Percentiles rank a stretch among this genome's conserved stretches.
These are phyloP conservation scores for Drosophila athabasca DNA, from an alignment of 1,140 invertebrate genomes.

Conservation along the genomic window DNA sequence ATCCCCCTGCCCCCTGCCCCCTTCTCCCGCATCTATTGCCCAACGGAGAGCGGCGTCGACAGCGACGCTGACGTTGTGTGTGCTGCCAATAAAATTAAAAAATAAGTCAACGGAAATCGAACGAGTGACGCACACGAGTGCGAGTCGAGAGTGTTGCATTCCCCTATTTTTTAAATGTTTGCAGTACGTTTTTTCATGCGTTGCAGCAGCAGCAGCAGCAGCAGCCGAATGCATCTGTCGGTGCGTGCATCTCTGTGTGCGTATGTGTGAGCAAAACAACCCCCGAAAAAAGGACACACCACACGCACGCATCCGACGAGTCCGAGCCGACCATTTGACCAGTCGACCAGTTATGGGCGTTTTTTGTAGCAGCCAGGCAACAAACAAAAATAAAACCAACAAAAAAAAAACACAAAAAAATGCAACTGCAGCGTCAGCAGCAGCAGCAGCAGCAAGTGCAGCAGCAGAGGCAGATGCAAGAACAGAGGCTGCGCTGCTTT, in stretches of 20 bases:
- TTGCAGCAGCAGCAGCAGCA: slow-evolving; percentile 12
- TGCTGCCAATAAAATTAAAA: slow-evolving; percentile 66
- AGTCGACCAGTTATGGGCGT: slow-evolving; percentile 67
- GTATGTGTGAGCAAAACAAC: slow-evolving; percentile 65
- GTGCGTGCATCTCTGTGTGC: slow-evolving; percentile 13
- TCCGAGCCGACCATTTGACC: slow-evolving; percentile 35
- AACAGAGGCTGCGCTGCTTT: slow-evolving; percentile 7
- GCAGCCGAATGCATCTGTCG: slow-evolving; percentile 8
- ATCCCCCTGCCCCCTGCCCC: not conserved
- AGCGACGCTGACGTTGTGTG: slow-evolving; percentile 1
- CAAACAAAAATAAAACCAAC: slow-evolving; percentile 17
- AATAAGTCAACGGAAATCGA: slow-evolving; percentile 77
- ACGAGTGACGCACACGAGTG: slow-evolving; percentile 41
- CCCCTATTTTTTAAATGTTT: slow-evolving; percentile 66
- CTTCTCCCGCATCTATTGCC: not conserved
- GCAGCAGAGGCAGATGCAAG: not conserved
- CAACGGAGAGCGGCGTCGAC: slow-evolving; percentile 2
- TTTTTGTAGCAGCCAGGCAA: slow-evolving; percentile 56
- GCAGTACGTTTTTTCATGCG: slow-evolving; percentile 35
- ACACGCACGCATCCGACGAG: slow-evolving; percentile 55
- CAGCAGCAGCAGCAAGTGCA: not conserved
- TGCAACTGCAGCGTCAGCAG: slow-evolving; percentile 36
- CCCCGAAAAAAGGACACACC: slow-evolving; percentile 63
- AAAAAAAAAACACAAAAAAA: slow-evolving; percentile 38
- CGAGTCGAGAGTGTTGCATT: slow-evolving; percentile 56